Base-by-base conservation (phyloP, 1,140 invertebrate genomes). In the Gonatopus flavifemur region DNA sequence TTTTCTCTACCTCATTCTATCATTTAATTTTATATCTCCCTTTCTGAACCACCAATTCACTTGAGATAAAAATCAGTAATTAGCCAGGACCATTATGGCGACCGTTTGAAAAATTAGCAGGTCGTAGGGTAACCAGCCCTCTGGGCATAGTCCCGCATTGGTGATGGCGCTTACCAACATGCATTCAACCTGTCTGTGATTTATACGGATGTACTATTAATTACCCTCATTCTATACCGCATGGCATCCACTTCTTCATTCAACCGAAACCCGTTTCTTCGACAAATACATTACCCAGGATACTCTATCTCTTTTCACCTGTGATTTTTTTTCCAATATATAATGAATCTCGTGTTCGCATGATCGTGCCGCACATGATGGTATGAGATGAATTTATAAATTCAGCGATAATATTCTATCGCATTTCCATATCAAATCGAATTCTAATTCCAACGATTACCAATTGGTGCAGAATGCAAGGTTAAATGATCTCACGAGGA, bases 131-230 rank as follows among this genome's bases (percentile, higher is more conserved):
- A 74, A 74, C 69, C 70, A 63, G 60, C 70, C 73, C 72, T 74
- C 62, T 70, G 73, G 73, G 72, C 62, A 74, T 68, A 63, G 67
- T 70, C 63, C 65, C 56, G 57, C 64, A 64, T 60, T 49, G 53
- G 41, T 52, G 56, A 59, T 44, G 32, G 47, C 54, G 54, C 64
- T 58, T 68, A 58, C 65, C 59, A 55, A 55, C 59, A 61, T 66
- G 67, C 65, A 72, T 74, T 67, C 67, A 70, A 62, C 63, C 68
- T 71, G 69, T 75, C 69, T 69, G 69, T 78, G 74, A 78, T 77
- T 77, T 77, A 78, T 76, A 77, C 71, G 72, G 69, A 69, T 71
- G 73, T 70, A 65, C 74, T 76, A 77, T 76, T 77, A 76, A 77
- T 77, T 77, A 76, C 64, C 66, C 66, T 59, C 59, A 62, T 59